Base-by-base conservation (phyloP, 2,113 vertebrate species). In the Drymodes brunneopygia region DNA sequence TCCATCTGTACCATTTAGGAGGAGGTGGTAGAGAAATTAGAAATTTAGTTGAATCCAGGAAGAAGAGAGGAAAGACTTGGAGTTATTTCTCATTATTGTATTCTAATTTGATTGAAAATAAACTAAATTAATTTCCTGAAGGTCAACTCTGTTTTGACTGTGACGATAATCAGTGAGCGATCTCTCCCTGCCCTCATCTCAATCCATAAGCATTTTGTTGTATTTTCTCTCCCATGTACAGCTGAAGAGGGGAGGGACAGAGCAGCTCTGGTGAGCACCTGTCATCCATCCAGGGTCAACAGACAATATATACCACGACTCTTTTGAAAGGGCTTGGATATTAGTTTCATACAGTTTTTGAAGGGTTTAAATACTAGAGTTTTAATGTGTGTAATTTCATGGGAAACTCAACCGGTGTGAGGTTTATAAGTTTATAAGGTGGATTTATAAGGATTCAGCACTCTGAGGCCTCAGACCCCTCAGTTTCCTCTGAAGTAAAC, bases 1-100 rank as follows among this genome's bases (percentile, higher is more conserved):
- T 27, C 3, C 4, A 0, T 21, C 38, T 72, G 23, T 5, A 3
- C 4, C 2, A 1, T 19, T 72, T 2, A 1, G 3, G 6, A 11
- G 7, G 10, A 36, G 6, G 10, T 50, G 6, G 15, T 3, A 71
- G 28, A 71, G 28, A 77, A 54, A 20, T 28, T 8, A 17, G 28
- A 25, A 57, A 6, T n/a, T 11, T 72, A 58, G 6, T 12, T 71
- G 19, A 47, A 33, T 3, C 5, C 2, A 3, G 18, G 23, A 86
- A 86, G 27, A 81, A 86, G 1, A 4, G 2, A 58, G 10, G 2
- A 5, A 80, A 62, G 21, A 24, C 61, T 22, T 44, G 10, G 23
- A 11, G 15, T 75, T 65, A 38, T 70, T 61, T 71, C 11, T 82
- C 36, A 25, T 50, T 67, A 71, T 0, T 8, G 3, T 62, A 7